Conservation (phyloP, 2,113 vertebrate species). For the Gymnarchus niloticus region DNA sequence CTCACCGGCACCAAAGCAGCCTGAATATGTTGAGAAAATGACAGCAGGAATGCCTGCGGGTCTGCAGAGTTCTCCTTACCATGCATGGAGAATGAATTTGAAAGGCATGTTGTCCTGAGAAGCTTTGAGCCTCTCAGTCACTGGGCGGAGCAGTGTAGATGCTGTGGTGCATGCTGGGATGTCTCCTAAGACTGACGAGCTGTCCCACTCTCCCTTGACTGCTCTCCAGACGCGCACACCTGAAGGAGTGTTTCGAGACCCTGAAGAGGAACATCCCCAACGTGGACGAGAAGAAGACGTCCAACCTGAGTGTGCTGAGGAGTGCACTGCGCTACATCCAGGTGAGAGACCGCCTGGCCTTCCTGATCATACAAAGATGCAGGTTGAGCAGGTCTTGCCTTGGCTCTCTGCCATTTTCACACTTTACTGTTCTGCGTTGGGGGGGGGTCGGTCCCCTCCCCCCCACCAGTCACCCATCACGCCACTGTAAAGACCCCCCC, state of each 20-base stretch:
- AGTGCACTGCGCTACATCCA: slow-evolving; percentile 96
- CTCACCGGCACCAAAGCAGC: no score
- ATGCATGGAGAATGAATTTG: no score
- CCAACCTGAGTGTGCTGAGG: slow-evolving; percentile 93
- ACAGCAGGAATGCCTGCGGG: no score
- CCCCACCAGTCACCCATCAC: neutral
- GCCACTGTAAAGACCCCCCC: neutral
- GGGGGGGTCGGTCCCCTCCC: no score
- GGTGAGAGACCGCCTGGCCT: slow-evolving; percentile 57
- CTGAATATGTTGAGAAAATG: no score
- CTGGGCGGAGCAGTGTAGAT: neutral
- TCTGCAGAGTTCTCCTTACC: no score
- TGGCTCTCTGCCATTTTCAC: neutral
- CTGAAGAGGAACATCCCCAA: slow-evolving; percentile 96
- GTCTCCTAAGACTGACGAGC: neutral
- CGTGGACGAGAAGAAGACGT: slow-evolving; percentile 97
- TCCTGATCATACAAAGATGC: neutral
- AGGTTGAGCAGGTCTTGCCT: neutral
- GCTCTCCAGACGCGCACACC: slow-evolving; percentile 81
- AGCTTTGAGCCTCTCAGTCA: neutral
- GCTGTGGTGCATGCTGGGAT: neutral
- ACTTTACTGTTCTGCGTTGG: no score
- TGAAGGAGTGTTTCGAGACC: slow-evolving; percentile 98
- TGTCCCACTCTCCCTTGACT: neutral
- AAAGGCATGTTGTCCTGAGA: no score